Evolutionary conservation across 1,140 invertebrate species (phyloP).

Genomic region (Solenopsis invicta): DNA sequence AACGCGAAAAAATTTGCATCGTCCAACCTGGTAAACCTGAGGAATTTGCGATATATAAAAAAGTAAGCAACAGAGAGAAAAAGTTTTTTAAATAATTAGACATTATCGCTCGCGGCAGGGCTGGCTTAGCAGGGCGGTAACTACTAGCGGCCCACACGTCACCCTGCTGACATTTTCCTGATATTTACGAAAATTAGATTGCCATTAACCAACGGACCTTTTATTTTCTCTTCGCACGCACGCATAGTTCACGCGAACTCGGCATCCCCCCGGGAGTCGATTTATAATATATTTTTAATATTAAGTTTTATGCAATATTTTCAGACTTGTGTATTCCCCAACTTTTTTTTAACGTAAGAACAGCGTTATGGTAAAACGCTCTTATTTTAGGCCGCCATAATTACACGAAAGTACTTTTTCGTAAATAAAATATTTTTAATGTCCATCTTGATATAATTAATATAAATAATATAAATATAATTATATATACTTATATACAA

Average conservation of each 20-base stretch:
- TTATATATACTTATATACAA: too few relatives aligned
- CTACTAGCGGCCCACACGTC: conserved; percentile 29
- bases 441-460: too few relatives aligned
- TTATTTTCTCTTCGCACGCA: conserved; percentile 47
- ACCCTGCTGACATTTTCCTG: conserved; percentile 51
- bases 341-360: background rate
- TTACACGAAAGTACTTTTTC: background rate
- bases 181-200: conserved; percentile 65
- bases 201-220: conserved; percentile 43
- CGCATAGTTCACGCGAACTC: conserved; percentile 45
- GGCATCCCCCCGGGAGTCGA: background rate
- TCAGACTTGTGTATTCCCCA: background rate
- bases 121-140: conserved; percentile 28
- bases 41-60: conserved; percentile 21
- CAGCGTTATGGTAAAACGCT: background rate
- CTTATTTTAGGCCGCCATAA: background rate
- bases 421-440: background rate
- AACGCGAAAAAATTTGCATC: background rate
- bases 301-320: conserved; percentile 29
- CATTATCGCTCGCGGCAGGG: conserved; percentile 22
- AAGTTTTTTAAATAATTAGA: conserved; percentile 47
- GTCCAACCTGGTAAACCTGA: background rate
- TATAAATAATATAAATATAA: too few relatives aligned
- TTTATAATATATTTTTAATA: conserved; percentile 29
- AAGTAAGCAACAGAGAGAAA: background rate